Evolutionary conservation across 2,113 vertebrate species (phyloP).

Genomic region (Xyliphius kryptos): DNA sequence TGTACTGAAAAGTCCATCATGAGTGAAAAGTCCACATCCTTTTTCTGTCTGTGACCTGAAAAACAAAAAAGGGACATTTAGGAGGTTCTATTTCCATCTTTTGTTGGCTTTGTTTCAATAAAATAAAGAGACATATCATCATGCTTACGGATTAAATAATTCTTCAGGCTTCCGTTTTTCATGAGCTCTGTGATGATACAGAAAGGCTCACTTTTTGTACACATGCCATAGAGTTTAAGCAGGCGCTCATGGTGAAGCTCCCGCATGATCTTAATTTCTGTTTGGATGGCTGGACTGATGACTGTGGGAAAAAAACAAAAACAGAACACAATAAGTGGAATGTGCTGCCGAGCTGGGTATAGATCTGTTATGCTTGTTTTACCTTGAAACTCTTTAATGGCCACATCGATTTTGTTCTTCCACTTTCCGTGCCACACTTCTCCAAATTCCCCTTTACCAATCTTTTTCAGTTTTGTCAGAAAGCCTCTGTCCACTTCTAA

Average conservation of each 20-base stretch:
- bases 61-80: neutral
- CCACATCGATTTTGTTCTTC: conserved; percentile 49
- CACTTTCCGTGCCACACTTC: conserved; percentile 52
- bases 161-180: conserved; percentile 46
- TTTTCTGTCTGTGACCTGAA: no score
- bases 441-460: conserved; percentile 53
- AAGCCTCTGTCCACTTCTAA: conserved; percentile 48
- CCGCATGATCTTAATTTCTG: conserved; percentile 51
- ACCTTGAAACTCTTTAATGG: conserved; percentile 54
- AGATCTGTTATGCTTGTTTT: neutral
- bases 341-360: neutral
- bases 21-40: no score
- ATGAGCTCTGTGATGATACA: conserved; percentile 52
- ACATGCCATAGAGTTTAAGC: conserved; percentile 47
- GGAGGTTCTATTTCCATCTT: neutral
- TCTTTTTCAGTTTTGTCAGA: conserved; percentile 35
- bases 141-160: conserved; percentile 43
- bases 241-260: conserved; percentile 45
- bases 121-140: neutral
- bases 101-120: neutral
- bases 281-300: conserved; percentile 30
- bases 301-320: conserved; percentile 12
- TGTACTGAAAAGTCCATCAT: conserved; percentile 52
- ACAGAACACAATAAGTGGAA: neutral
- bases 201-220: conserved; percentile 40